Percentiles rank a stretch among this genome's conserved stretches.
Conservation (phyloP, 2,113 vertebrate species). For the Nansenia antarctica region DNA sequence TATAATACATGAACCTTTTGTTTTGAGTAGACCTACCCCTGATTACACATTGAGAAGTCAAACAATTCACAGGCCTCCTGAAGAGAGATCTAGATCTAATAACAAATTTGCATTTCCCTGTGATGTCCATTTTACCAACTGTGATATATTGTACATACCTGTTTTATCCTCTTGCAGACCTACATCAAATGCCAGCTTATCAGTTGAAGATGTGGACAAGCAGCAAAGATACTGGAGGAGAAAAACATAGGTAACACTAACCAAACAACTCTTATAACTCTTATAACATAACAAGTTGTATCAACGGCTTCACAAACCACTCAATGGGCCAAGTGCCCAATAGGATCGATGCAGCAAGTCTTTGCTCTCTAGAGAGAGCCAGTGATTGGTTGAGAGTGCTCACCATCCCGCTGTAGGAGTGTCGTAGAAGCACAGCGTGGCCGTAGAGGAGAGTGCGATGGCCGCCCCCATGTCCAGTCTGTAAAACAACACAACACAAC, state of each 20-base stretch:
- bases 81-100: background rate
- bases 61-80: background rate
- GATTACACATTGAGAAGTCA: background rate
- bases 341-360: background rate
- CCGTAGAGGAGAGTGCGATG: slow-evolving; percentile 92
- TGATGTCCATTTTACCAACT: background rate
- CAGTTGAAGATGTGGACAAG: slow-evolving; percentile 87
- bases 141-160: slow-evolving; percentile 62
- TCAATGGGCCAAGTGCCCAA: too few relatives aligned
- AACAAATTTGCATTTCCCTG: background rate
- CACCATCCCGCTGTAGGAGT: slow-evolving; percentile 93
- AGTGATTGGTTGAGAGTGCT: slow-evolving; percentile 38
- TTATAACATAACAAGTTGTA: background rate
- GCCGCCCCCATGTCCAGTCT: slow-evolving; percentile 84
- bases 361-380: background rate
- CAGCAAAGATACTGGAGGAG: slow-evolving; percentile 87
- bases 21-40: too few relatives aligned
- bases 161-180: slow-evolving; percentile 88
- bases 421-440: slow-evolving; percentile 89
- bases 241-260: background rate
- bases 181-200: slow-evolving; percentile 95
- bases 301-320: background rate
- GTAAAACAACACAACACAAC: slow-evolving; percentile 10
- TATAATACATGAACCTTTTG: too few relatives aligned
- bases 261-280: background rate